phyloP scores from a whole-genome alignment of 2,113 vertebrate genomes.

The Phalacrocorax carbo region DNA sequence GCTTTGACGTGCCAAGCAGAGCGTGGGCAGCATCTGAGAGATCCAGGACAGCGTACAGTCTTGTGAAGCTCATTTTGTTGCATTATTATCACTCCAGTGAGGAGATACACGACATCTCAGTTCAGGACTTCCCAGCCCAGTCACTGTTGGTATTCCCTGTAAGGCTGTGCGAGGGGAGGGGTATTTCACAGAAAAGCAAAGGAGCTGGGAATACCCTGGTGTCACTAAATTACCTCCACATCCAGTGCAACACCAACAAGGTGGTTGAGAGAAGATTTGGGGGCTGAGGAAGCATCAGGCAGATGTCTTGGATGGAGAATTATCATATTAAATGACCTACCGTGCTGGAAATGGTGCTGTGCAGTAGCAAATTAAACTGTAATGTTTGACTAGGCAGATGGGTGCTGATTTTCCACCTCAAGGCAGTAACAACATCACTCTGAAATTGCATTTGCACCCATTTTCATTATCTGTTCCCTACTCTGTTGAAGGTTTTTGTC shows the following conservation, averaged over 20 bases:
- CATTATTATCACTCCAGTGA: background rate
- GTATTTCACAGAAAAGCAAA: background rate
- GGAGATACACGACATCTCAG: background rate
- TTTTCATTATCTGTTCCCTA: background rate
- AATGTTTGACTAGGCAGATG: background rate
- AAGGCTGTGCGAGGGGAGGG: background rate
- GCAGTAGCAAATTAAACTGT: background rate
- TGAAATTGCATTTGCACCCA: background rate
- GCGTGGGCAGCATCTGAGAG: background rate
- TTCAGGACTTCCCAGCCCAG: background rate
- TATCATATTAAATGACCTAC: background rate
- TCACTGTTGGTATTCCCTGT: background rate
- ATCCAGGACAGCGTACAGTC: background rate
- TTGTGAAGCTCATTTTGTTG: background rate
- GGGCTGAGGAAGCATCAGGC: background rate
- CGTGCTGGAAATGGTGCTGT: background rate
- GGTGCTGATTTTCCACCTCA: background rate
- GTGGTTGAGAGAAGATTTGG: background rate
- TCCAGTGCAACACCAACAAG: background rate
- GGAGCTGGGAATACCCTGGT: background rate
- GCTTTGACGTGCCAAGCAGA: rapidly evolving
- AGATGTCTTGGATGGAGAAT: background rate
- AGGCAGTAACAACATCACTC: background rate
- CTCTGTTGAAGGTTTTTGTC: background rate
- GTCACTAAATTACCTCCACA: background rate